phyloP scores from a whole-genome alignment of 1,140 invertebrate species.

The Nymphalis io region DNA sequence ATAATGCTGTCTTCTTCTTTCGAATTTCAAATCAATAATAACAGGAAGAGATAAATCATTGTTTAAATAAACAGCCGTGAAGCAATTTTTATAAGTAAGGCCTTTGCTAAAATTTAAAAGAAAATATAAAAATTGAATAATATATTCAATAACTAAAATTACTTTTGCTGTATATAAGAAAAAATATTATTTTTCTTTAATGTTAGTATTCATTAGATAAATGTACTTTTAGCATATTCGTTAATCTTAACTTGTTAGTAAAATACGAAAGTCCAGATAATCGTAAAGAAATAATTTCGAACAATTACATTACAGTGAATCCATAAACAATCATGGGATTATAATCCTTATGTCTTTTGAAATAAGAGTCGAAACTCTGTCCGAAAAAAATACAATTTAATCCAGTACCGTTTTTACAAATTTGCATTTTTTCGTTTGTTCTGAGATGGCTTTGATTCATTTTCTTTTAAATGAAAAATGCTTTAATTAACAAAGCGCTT shows the following conservation, averaged over 20 bases:
- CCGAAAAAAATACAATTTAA: background rate
- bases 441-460: conserved; percentile 6
- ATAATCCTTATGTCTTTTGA: background rate
- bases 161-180: too few relatives aligned
- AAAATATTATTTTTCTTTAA: too few relatives aligned
- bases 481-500: conserved; percentile 25
- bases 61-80: too few relatives aligned
- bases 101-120: too few relatives aligned
- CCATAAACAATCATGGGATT: background rate
- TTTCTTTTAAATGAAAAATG: conserved; percentile 21
- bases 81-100: too few relatives aligned
- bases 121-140: too few relatives aligned
- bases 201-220: conserved; percentile 11
- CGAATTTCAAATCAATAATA: too few relatives aligned
- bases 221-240: conserved; percentile 6
- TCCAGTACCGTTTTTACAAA: background rate
- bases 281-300: conserved; percentile 10
- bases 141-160: too few relatives aligned
- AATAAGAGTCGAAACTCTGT: background rate
- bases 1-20: too few relatives aligned
- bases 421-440: conserved; percentile 20
- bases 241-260: conserved; percentile 12
- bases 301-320: background rate
- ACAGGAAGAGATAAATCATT: too few relatives aligned
- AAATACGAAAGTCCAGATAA: conserved; percentile 4